phyloP scores from a whole-genome alignment of 2,797 vertebrate species.

The Chaunax sp. region DNA sequence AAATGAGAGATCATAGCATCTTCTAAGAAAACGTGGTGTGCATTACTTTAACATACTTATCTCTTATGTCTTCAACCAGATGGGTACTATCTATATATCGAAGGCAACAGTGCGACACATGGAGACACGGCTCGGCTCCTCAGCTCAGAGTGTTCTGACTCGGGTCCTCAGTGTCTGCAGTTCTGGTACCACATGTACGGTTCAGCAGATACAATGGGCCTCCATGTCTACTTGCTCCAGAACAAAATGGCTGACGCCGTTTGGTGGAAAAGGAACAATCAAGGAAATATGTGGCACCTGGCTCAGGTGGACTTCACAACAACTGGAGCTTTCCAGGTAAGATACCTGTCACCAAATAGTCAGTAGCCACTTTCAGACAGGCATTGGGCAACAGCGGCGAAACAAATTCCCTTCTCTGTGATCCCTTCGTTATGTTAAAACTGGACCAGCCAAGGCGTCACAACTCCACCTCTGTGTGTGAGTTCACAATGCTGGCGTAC shows the following conservation, averaged over 20 bases:
- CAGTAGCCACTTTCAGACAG: too few species aligned
- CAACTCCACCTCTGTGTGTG: too few species aligned
- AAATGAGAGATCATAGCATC: too few species aligned
- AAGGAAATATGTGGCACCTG: slow-evolving; percentile 80
- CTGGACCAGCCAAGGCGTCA: too few species aligned
- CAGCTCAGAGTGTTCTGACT: slow-evolving; percentile 71
- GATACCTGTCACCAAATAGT: too few species aligned
- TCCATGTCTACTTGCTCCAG: slow-evolving; percentile 77
- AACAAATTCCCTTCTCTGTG: too few species aligned
- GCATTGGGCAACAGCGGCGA: too few species aligned
- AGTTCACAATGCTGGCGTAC: too few species aligned
- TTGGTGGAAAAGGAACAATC: slow-evolving; percentile 74
- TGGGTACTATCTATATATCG: slow-evolving; percentile 80
- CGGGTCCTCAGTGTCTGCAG: slow-evolving; percentile 80
- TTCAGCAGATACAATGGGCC: slow-evolving; percentile 80
- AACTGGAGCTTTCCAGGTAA: slow-evolving; percentile 60
- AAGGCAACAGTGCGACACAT: slow-evolving; percentile 58
- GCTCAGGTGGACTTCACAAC: slow-evolving; percentile 74
- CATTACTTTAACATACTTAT: background rate
- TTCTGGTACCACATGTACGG: slow-evolving; percentile 87
- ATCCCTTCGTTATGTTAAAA: too few species aligned
- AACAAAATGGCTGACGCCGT: slow-evolving; percentile 38
- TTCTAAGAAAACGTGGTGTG: background rate
- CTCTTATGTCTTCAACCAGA: slow-evolving; percentile 36
- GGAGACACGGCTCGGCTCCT: slow-evolving; percentile 80